phyloP scores from a whole-genome alignment of 2,113 vertebrate genomes.

The Pelusios castaneus region DNA sequence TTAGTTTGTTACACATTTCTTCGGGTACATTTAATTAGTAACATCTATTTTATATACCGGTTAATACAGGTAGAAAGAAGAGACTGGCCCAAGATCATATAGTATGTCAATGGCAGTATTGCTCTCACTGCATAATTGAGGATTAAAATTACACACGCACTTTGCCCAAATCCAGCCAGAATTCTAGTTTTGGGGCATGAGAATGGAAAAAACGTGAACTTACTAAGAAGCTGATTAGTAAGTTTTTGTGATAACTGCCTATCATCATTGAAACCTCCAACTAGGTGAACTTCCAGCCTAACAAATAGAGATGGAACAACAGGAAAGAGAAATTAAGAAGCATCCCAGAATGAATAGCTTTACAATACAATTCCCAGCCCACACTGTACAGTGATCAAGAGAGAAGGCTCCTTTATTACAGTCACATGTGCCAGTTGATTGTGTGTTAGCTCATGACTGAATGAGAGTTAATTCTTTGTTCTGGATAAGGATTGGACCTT shows the following conservation, averaged over 20 bases:
- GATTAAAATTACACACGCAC: neutral
- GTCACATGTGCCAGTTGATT: neutral
- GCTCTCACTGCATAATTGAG: neutral
- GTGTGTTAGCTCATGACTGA: neutral
- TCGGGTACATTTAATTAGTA: neutral
- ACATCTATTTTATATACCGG: neutral
- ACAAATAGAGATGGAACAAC: conserved; percentile 50
- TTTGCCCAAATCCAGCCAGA: conserved; percentile 32
- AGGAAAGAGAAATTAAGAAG: conserved; percentile 60
- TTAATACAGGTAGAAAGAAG: neutral
- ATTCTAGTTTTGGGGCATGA: neutral
- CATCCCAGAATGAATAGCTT: neutral
- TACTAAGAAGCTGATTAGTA: conserved; percentile 92
- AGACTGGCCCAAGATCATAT: neutral
- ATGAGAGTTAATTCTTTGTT: neutral
- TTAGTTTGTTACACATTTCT: neutral
- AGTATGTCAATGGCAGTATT: fast-evolving
- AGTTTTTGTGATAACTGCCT: conserved; percentile 89
- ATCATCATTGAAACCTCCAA: conserved; percentile 97
- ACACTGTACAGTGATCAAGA: conserved; percentile 12
- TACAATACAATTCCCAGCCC: conserved; percentile 55
- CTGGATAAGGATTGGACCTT: neutral
- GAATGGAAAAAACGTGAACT: conserved; percentile 53
- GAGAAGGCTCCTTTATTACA: conserved; percentile 17
- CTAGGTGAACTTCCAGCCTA: conserved; percentile 93